Percentiles rank a stretch among this genome's conserved stretches.
These are phyloP conservation scores for Anguilla rostrata DNA, from an alignment of 2,113 vertebrate species.

Conservation along the genomic window DNA sequence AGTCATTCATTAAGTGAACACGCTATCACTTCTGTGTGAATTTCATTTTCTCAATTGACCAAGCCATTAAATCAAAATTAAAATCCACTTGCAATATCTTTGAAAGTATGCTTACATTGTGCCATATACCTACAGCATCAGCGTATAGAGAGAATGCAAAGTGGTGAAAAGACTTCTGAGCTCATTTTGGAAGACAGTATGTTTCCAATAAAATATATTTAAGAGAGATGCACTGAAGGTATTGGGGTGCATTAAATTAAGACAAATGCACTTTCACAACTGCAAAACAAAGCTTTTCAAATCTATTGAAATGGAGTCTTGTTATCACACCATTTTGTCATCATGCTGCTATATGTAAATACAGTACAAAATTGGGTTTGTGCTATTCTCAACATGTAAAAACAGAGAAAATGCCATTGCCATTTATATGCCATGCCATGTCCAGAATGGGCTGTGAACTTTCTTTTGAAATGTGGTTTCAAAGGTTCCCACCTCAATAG, in stretches of 20 bases:
- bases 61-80: too few species aligned
- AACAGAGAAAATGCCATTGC: neutral
- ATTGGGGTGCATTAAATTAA: neutral
- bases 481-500: neutral
- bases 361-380: neutral
- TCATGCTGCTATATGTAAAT: neutral
- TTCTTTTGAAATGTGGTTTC: neutral
- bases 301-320: neutral
- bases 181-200: neutral
- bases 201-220: neutral
- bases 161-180: neutral
- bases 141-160: too few species aligned
- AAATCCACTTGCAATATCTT: too few species aligned
- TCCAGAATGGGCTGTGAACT: neutral
- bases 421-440: neutral
- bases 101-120: neutral
- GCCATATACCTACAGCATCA: too few species aligned
- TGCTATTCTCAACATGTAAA: neutral
- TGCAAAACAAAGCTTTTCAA: neutral
- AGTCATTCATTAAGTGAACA: neutral
- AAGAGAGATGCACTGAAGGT: neutral
- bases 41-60: too few species aligned
- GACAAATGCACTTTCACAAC: conserved; percentile 2
- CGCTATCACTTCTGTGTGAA: neutral
- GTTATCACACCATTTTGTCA: neutral